Evolutionary conservation across 2,113 vertebrate species (phyloP), one percentile per base, ranked within the genome.

Genomic region (Anarrhichthys ocellatus): DNA sequence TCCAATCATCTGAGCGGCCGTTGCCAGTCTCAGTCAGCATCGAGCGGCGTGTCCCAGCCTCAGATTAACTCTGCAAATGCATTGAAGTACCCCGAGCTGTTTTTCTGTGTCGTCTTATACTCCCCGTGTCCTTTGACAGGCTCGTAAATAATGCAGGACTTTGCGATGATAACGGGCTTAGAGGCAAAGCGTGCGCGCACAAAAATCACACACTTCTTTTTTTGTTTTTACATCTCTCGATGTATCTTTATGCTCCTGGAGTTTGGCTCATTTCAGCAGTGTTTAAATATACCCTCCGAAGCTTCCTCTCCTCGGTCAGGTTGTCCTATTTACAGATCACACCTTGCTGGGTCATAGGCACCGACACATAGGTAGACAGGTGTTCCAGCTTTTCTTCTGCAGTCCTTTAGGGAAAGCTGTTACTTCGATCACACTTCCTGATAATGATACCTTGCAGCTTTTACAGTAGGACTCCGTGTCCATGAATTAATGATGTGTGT

Each of bases 121-220:
- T 73, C 78, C 40, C n/a, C 56, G 32, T 62, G 76, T 88, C 83
- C 76, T 89, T 67, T 81, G 83, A 87, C 88, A 86, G 76, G 22
- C 78, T 86, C n/a, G 78, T 90, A 87, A 89, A 89, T 90, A 87
- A 92, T 84, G 73, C 85, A 89, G 46, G 68, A 77, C 78, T 84
- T 74, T 63, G 76, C 20, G 17, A 67, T 71, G 87, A 82, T 80
- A 76, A 71, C 75, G 22, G 17, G 71, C 84, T 81, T 0, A 15
- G 64, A 87, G 78, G 52, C 70, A 75, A 70, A 77, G 24, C 69
- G 20, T 3, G 6, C 14, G 24, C 40, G 6, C 52, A 29, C 61
- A 42, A 11, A 34, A 52, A 14, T 38, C 22, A 9, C 67, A 34
- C 42, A 3, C 46, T 61, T 78, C 14, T 64, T 64, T 2, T 10